phyloP scores from a whole-genome alignment of 1,140 invertebrate species.

The Marisa cornuarietis region DNA sequence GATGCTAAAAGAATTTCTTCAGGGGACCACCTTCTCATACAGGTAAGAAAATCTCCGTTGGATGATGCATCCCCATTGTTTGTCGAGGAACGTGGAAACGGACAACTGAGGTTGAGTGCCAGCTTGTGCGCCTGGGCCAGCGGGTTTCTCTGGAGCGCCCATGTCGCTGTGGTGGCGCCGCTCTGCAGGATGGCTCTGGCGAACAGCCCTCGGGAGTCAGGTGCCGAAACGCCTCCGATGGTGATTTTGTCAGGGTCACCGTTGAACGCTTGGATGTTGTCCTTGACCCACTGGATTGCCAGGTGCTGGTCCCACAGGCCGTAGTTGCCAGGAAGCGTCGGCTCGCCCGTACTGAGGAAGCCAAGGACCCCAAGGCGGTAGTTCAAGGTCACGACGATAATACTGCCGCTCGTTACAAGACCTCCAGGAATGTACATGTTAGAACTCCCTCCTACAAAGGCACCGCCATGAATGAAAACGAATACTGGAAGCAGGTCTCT shows the following conservation, averaged over 20 bases:
- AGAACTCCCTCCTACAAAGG: constrained; percentile 4
- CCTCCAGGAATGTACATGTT: constrained; percentile 63
- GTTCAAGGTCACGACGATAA: constrained; percentile 62
- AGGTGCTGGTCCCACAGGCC: constrained; percentile 62
- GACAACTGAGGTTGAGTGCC: constrained; percentile 66
- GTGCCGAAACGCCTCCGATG: constrained; percentile 75
- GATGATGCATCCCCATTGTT: not conserved
- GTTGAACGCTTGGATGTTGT: constrained; percentile 69
- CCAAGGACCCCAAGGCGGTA: constrained; percentile 59
- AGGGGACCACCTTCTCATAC: not conserved
- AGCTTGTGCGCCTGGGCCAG: constrained; percentile 76
- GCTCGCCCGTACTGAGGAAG: constrained; percentile 53
- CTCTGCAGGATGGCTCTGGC: constrained; percentile 38
- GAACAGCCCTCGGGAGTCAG: constrained; percentile 37
- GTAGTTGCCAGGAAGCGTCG: constrained; percentile 56
- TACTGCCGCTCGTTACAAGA: constrained; percentile 53
- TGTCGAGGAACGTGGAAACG: too few relatives aligned
- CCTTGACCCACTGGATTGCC: constrained; percentile 59
- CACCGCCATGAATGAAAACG: constrained; percentile 26
- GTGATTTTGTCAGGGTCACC: constrained; percentile 76
- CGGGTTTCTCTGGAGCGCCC: constrained; percentile 66
- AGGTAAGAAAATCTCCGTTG: not conserved
- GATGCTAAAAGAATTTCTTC: not conserved
- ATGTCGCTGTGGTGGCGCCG: constrained; percentile 20
- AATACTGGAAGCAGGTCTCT: not conserved